Evolutionary conservation across 2,797 vertebrate genomes (phyloP).

Genomic region (Gallinago stenura): DNA sequence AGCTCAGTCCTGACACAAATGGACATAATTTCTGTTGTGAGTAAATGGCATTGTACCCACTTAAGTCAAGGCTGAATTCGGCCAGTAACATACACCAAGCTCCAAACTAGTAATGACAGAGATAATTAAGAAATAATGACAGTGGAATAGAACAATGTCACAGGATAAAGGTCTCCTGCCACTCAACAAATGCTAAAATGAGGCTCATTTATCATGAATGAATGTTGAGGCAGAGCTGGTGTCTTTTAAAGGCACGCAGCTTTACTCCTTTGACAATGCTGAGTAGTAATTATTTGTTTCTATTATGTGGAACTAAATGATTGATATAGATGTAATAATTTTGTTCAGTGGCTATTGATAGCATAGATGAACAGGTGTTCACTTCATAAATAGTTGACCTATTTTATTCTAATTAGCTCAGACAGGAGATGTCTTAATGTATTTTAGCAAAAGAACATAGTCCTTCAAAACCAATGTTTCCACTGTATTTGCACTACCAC

Average conservation of each 20-base stretch:
- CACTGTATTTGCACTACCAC: not conserved
- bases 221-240: slow-evolving; percentile 50
- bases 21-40: not conserved
- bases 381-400: not conserved
- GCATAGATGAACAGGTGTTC: not conserved
- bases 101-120: slow-evolving; percentile 53
- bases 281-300: slow-evolving; percentile 24
- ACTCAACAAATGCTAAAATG: slow-evolving; percentile 65
- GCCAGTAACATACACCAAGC: not conserved
- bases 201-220: slow-evolving; percentile 73
- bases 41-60: not conserved
- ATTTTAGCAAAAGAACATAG: not conserved
- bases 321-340: not conserved
- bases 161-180: slow-evolving; percentile 63
- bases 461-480: not conserved
- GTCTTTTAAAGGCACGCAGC: not conserved
- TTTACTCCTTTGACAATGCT: slow-evolving; percentile 24
- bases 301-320: slow-evolving; percentile 12
- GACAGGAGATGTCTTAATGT: not conserved
- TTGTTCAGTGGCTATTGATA: not conserved
- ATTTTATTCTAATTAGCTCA: slow-evolving; percentile 20
- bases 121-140: slow-evolving; percentile 80
- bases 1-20: not conserved
- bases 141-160: slow-evolving; percentile 63
- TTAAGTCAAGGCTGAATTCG: slow-evolving; percentile 24